Percentiles rank a stretch among this genome's conserved stretches.
Evolutionary conservation across 2,797 vertebrate species (phyloP).

Genomic region (Alauda arvensis): DNA sequence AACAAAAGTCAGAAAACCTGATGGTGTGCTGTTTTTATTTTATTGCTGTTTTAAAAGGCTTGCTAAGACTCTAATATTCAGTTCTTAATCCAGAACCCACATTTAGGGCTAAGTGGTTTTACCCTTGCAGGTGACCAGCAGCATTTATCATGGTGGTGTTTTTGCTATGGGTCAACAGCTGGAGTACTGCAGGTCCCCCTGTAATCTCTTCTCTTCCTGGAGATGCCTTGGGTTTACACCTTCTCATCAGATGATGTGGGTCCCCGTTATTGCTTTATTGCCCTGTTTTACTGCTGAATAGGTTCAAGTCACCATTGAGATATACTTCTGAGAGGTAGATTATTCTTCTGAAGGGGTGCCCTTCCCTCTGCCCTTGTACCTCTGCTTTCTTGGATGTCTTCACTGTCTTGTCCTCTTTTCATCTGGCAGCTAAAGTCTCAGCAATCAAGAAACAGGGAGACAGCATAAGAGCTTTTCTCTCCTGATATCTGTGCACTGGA

Average conservation of each 20-base stretch:
- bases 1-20: not conserved
- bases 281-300: not conserved
- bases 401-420: not conserved
- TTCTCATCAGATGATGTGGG: not conserved
- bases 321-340: not conserved
- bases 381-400: not conserved
- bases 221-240: not conserved
- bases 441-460: not conserved
- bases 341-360: not conserved
- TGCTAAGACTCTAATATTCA: not conserved
- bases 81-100: not conserved
- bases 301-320: not conserved
- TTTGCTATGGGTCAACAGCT: fast-evolving
- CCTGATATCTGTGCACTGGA: not conserved
- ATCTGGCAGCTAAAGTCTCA: not conserved
- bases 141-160: not conserved
- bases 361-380: not conserved
- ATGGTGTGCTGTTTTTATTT: not conserved
- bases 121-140: not conserved
- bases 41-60: not conserved
- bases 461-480: not conserved
- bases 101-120: not conserved
- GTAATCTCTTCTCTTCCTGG: not conserved
- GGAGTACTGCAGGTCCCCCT: not conserved
- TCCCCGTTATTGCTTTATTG: not conserved